Evolutionary conservation across 2,113 vertebrate genomes (phyloP).

Genomic region (Oryzias javanicus): DNA sequence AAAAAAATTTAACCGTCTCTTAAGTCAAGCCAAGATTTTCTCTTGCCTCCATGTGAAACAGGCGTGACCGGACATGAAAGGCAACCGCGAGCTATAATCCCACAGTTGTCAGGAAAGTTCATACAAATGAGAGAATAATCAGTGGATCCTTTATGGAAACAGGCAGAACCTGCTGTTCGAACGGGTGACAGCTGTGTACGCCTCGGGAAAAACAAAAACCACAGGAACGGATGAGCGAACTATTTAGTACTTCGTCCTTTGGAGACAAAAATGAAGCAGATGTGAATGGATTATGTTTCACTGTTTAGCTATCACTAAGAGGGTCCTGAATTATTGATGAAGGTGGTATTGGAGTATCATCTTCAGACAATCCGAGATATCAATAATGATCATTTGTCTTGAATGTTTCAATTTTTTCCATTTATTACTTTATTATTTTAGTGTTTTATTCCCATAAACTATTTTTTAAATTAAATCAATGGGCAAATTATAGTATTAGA

Average conservation of each 20-base stretch:
- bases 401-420: no score
- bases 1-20: constrained; percentile 3
- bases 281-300: no score
- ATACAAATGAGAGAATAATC: not conserved
- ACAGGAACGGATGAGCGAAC: not conserved
- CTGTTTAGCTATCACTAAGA: not conserved
- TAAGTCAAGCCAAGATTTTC: constrained; percentile 16
- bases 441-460: no score
- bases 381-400: constrained; percentile 14
- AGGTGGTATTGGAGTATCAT: constrained; percentile 15
- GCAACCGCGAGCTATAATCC: not conserved
- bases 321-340: constrained; percentile 37
- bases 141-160: not conserved
- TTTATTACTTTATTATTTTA: not conserved
- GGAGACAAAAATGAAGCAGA: not conserved
- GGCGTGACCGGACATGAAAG: constrained; percentile 20
- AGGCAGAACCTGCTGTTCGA: not conserved
- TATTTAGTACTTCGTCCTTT: no score
- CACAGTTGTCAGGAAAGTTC: not conserved
- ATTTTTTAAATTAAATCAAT: no score
- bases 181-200: not conserved
- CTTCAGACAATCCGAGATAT: constrained; percentile 15
- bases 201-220: not conserved
- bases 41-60: constrained; percentile 6
- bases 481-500: no score